Percentiles rank a stretch among this genome's conserved stretches.
Conservation (phyloP, 2,797 vertebrate species). For the Myotis vivesi region DNA sequence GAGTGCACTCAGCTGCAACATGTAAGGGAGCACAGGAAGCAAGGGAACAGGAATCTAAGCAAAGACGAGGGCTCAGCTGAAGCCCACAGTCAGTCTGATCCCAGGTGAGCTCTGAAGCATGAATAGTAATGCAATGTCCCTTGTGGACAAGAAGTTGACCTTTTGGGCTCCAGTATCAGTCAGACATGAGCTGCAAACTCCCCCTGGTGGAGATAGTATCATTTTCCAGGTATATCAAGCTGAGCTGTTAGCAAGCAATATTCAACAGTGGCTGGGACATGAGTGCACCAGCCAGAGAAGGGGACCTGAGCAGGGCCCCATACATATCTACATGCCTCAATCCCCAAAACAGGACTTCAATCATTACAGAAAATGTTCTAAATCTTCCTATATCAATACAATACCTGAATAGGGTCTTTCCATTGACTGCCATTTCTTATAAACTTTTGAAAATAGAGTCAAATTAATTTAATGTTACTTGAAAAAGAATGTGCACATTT, state of each 20-base stretch:
- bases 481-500: not conserved
- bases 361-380: not conserved
- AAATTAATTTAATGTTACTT: slow-evolving; percentile 23
- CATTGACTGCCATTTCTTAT: not conserved
- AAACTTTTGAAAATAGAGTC: not conserved
- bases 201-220: fast-evolving
- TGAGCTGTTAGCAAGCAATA: not conserved
- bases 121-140: not conserved
- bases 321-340: not conserved
- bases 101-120: not conserved
- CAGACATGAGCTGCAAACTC: not conserved
- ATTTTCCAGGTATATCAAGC: not conserved
- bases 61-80: not conserved
- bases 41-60: not conserved
- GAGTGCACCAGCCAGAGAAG: too few species aligned
- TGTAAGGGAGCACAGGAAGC: not conserved
- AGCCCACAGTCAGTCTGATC: not conserved
- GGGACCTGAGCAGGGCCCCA: not conserved
- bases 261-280: not conserved
- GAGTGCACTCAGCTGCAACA: not conserved
- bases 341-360: not conserved
- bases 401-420: not conserved
- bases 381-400: not conserved
- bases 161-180: too few species aligned
- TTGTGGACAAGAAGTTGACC: not conserved